These are phyloP conservation scores for Patella vulgata DNA, from an alignment of 1,140 invertebrate species.

Conservation along the genomic window DNA sequence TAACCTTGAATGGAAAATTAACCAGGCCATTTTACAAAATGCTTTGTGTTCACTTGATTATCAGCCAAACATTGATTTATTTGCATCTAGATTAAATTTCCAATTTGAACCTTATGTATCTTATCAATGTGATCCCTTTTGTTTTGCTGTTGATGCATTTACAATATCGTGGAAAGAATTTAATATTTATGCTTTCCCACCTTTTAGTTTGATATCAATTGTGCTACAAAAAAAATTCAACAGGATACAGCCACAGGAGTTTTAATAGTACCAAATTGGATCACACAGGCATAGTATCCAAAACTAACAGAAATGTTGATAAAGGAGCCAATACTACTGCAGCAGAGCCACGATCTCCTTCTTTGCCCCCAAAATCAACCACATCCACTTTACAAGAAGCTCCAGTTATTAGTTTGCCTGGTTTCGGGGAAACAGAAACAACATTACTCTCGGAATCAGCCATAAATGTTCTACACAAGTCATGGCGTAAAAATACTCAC, in stretches of 20 bases:
- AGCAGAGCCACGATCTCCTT: not conserved
- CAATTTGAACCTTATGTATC: conserved; percentile 24
- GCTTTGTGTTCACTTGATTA: not conserved
- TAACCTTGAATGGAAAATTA: conserved; percentile 30
- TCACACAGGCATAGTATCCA: conserved; percentile 27
- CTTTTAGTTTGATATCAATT: conserved; percentile 22
- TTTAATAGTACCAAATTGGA: conserved; percentile 30
- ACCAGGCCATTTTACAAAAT: conserved; percentile 6
- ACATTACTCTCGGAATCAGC: too few species aligned
- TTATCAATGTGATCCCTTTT: conserved; percentile 21
- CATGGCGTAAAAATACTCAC: too few species aligned
- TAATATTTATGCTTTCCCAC: conserved; percentile 29
- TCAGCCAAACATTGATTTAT: conserved; percentile 24
- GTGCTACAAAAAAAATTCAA: conserved; percentile 26
- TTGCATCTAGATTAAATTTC: conserved; percentile 32
- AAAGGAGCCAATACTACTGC: not conserved
- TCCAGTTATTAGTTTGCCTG: too few species aligned
- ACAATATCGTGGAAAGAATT: conserved; percentile 14
- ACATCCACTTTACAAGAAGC: too few species aligned
- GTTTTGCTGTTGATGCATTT: conserved; percentile 37
- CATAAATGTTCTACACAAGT: too few species aligned
- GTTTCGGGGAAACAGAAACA: conserved; percentile 1
- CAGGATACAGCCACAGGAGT: conserved; percentile 17
- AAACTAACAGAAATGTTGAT: conserved; percentile 13
- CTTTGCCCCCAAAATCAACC: too few species aligned